A percentile compares a stretch with the other conserved stretches of the same genome.
Conservation (phyloP, 2,113 vertebrate genomes). For the Chloebia gouldiae region DNA sequence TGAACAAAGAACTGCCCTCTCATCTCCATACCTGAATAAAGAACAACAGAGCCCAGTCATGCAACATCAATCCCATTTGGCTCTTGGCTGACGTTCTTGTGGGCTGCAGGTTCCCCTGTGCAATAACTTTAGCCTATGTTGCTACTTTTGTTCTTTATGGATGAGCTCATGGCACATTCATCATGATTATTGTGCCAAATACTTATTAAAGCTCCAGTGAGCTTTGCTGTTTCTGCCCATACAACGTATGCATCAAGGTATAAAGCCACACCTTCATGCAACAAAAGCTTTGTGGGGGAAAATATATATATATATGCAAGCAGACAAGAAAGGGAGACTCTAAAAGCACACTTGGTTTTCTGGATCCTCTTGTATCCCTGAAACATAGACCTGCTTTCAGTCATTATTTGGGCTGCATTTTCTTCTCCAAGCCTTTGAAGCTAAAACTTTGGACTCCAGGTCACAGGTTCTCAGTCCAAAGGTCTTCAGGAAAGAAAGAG, state of each 20-base stretch:
- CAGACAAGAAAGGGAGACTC: neutral
- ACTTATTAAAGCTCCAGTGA: neutral
- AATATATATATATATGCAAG: neutral
- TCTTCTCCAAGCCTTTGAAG: neutral
- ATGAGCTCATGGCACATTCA: neutral
- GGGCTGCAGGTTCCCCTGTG: neutral
- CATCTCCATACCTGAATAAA: neutral
- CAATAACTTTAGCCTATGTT: neutral
- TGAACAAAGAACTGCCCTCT: neutral
- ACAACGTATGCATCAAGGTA: neutral
- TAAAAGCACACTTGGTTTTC: neutral
- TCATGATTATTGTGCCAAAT: neutral
- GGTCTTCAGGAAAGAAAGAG: neutral
- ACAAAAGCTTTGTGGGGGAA: neutral
- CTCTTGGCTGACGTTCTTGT: neutral
- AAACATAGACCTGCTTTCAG: neutral
- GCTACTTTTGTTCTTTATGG: neutral
- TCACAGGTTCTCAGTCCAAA: neutral
- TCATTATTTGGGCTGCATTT: neutral
- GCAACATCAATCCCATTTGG: neutral
- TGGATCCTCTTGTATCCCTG: neutral
- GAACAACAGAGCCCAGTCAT: neutral
- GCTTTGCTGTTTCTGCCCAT: neutral
- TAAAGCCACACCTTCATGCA: neutral
- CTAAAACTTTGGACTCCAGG: neutral